Evolutionary conservation across 2,113 vertebrate species (phyloP), one percentile per base, ranked within the genome.

Genomic region (Coptodon bakossiorum): DNA sequence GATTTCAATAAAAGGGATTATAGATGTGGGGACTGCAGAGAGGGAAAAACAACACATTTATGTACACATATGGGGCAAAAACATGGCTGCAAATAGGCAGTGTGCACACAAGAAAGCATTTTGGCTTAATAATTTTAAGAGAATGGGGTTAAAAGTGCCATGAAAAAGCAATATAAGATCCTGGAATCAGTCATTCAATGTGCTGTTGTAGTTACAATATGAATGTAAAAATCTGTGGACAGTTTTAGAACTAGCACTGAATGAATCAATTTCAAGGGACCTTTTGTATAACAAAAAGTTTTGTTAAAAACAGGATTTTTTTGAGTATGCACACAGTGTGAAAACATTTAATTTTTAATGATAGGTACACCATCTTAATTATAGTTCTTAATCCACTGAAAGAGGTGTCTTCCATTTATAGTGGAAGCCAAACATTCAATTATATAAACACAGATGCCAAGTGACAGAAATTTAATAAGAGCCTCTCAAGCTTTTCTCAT

Each of bases 1-100:
- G 95, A 96, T 96, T 96, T 96, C 95, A 96, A 96, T 97, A 95
- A 96, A 96, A 96, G 92, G 96, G 96, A 97, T 97, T 97, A 96
- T 90, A 90, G 95, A 95, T 95, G 95, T 94, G 94, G 92, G 88
- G 94, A 95, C 94, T 92, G 94, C 92, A 92, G 94, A 92, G 92
- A 93, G 92, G 88, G 86, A 91, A 93, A 68, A 93, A 92, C 92
- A 93, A 93, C 89, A 78, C 88, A 71, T 82, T 76, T 81, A 50
- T 59, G 59, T 53, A 29, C 27, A 45, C 86, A 68, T 86, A 88
- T 76, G 73, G 82, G 90, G 90, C 50, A 48, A 88, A 90, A 85
- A 88, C 83, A 80, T 57, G 86, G 38, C 48, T 57, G 56, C 19
- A 66, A 84, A 89, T 81, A 71, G 17, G 24, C 43, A 71, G 38